phyloP scores from a whole-genome alignment of 2,797 vertebrate species.

The Fringilla coelebs region DNA sequence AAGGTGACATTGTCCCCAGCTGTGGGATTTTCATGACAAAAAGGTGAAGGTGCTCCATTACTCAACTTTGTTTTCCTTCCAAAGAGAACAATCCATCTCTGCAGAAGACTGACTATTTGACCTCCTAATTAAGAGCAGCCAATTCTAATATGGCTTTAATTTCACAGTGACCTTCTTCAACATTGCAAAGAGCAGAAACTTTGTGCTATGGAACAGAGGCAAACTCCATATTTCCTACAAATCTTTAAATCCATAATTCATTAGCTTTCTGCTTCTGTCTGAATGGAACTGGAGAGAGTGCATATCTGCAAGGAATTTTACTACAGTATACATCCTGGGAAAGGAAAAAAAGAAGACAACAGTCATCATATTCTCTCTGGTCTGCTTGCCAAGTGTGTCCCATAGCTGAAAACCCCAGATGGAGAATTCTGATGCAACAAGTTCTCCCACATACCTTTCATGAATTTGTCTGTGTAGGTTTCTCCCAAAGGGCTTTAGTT shows the following conservation, averaged over 20 bases:
- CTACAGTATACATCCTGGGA: neutral
- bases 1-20: neutral
- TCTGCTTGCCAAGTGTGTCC: neutral
- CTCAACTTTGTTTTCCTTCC: neutral
- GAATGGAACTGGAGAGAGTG: neutral
- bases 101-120: neutral
- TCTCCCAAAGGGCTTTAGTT: neutral
- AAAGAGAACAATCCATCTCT: neutral
- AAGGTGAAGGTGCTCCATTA: neutral
- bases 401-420: neutral
- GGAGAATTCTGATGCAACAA: neutral
- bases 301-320: neutral
- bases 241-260: neutral
- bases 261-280: neutral
- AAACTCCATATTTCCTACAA: neutral
- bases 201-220: neutral
- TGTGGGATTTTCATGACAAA: neutral
- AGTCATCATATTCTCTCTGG: neutral
- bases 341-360: neutral
- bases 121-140: neutral
- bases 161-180: neutral
- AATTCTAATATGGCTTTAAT: neutral
- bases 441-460: neutral
- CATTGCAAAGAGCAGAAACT: neutral
- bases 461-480: neutral